A percentile compares a stretch with the other conserved stretches of the same genome.
Conservation (phyloP, 2,113 vertebrate genomes). For the Petrocephalus zakoni region DNA sequence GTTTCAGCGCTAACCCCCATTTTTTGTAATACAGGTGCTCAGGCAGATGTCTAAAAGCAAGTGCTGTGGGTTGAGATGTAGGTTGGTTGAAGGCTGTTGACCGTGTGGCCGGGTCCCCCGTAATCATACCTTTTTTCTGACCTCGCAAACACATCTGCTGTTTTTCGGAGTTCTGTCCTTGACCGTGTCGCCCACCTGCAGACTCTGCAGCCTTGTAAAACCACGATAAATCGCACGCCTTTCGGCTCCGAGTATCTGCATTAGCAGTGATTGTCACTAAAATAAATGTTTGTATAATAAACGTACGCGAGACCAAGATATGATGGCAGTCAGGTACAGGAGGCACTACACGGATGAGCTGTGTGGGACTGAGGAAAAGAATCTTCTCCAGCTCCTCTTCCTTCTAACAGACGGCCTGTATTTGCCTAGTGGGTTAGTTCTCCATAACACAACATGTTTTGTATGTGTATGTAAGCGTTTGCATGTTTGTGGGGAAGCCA, state of each 20-base stretch:
- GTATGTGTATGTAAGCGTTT: background rate
- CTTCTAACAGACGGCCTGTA: background rate
- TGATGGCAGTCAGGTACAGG: background rate
- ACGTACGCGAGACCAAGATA: background rate
- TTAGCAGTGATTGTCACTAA: background rate
- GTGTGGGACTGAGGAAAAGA: background rate
- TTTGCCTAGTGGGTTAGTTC: background rate
- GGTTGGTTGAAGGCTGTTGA: conserved; percentile 6
- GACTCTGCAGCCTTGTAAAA: background rate
- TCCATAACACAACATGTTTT: background rate
- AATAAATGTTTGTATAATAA: background rate
- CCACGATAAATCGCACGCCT: background rate
- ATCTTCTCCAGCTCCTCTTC: too few relatives aligned
- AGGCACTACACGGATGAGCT: conserved; percentile 23
- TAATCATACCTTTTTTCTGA: conserved; percentile 30
- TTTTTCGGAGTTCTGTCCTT: background rate
- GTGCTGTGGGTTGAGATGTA: conserved; percentile 32
- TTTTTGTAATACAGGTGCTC: conserved; percentile 4
- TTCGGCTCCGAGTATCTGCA: background rate
- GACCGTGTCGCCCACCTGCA: background rate
- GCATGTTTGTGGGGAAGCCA: background rate
- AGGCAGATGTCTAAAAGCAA: conserved; percentile 27
- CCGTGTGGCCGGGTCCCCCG: conserved; percentile 38
- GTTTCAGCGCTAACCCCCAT: background rate
- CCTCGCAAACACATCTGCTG: background rate